These are phyloP conservation scores for Trichosurus vulpecula DNA, from an alignment of 2,797 vertebrate genomes.

Conservation along the genomic window DNA sequence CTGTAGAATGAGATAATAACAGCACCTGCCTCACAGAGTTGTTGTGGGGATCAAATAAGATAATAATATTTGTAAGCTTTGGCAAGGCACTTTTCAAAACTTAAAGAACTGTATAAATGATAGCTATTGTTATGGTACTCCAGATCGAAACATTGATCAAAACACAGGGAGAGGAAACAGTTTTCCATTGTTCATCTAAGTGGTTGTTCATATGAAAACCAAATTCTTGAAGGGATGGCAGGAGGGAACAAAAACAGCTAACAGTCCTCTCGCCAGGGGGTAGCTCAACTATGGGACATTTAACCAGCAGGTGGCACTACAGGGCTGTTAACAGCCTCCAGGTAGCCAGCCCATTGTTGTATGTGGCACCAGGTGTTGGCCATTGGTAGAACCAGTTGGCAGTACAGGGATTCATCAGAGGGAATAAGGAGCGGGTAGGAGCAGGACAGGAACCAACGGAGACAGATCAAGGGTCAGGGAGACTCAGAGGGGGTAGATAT, in stretches of 20 bases:
- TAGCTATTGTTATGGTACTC: too few relatives aligned
- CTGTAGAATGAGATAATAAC: neutral
- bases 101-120: neutral
- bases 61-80: neutral
- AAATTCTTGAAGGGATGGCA: neutral
- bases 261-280: neutral
- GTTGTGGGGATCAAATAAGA: neutral
- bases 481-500: neutral
- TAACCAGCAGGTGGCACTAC: neutral
- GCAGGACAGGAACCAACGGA: neutral
- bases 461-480: neutral
- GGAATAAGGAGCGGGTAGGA: neutral
- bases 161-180: neutral
- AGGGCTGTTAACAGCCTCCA: neutral
- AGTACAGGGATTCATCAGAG: too few relatives aligned
- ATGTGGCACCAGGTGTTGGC: neutral
- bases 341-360: neutral
- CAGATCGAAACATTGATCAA: too few relatives aligned
- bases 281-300: neutral
- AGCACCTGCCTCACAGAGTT: neutral
- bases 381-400: neutral
- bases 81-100: neutral
- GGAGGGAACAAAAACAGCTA: neutral
- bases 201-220: neutral
- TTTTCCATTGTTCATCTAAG: neutral